These are phyloP conservation scores for Parasteatoda tepidariorum DNA, from an alignment of 1,140 invertebrate genomes.

Conservation along the genomic window DNA sequence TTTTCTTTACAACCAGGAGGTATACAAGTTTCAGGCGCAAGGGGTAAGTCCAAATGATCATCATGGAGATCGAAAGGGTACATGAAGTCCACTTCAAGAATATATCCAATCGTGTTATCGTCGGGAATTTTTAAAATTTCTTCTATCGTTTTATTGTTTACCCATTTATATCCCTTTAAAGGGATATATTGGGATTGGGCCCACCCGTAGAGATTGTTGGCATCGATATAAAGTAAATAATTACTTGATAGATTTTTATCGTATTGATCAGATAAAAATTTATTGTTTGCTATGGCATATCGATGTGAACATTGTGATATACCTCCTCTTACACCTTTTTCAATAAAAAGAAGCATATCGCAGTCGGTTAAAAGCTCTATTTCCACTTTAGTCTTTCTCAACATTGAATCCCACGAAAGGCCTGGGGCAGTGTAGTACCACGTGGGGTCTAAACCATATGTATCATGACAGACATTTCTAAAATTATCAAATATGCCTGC, in stretches of 20 bases:
- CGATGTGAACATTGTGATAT: conserved; percentile 12
- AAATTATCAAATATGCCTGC: conserved; percentile 64
- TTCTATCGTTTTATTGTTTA: too few species aligned
- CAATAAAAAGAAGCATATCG: conserved; percentile 14
- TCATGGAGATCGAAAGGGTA: conserved; percentile 63
- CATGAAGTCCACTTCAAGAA: conserved; percentile 61
- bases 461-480: conserved; percentile 58
- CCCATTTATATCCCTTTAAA: too few species aligned
- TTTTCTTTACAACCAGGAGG: conserved; percentile 44
- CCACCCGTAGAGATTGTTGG: conserved; percentile 62
- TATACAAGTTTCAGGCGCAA: conserved; percentile 66
- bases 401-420: conserved; percentile 38
- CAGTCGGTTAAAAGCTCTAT: conserved; percentile 26
- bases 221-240: conserved; percentile 64
- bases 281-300: conserved; percentile 36
- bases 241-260: conserved; percentile 59
- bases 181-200: conserved; percentile 58
- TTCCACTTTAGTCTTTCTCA: conserved; percentile 20
- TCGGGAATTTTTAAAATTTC: too few species aligned
- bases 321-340: conserved; percentile 8
- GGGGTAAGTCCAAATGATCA: conserved; percentile 67
- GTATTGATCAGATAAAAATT: conserved; percentile 61
- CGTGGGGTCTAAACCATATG: conserved; percentile 6
- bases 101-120: conserved; percentile 56
- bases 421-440: neutral